Conservation (phyloP, 2,797 vertebrate species). For the Lithobates sylvaticus region DNA sequence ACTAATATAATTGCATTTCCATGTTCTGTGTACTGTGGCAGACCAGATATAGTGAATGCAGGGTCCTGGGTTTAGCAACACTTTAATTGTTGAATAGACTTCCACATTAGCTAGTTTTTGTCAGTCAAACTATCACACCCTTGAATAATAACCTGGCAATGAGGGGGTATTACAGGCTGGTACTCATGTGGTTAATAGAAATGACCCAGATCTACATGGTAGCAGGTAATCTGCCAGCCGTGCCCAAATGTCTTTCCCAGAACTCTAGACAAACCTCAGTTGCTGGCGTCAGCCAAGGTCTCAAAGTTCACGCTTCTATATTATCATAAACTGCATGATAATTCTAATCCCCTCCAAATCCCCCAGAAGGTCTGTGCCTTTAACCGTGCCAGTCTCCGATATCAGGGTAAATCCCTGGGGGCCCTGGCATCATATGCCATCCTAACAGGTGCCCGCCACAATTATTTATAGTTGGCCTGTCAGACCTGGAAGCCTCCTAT, state of each 20-base stretch:
- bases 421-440: constrained; percentile 27
- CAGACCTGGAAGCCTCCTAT: neutral
- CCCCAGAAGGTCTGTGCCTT: constrained; percentile 42
- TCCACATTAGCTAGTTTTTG: too few species aligned
- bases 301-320: constrained; percentile 42
- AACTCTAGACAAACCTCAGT: neutral
- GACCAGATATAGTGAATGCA: too few species aligned
- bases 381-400: constrained; percentile 36
- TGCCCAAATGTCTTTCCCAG: constrained; percentile 25
- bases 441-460: constrained; percentile 34
- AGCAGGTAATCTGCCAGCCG: too few species aligned
- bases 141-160: too few species aligned
- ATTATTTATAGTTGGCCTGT: constrained; percentile 33
- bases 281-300: constrained; percentile 7
- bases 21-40: too few species aligned
- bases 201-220: too few species aligned
- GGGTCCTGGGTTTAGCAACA: too few species aligned
- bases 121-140: too few species aligned
- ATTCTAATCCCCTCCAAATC: constrained; percentile 46
- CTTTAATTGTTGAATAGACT: too few species aligned
- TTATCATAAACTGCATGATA: constrained; percentile 31
- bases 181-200: too few species aligned
- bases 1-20: too few species aligned
- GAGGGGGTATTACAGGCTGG: too few species aligned
- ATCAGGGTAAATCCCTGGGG: constrained; percentile 40